Conservation (phyloP, 2,888 invertebrate species). For the Eristalinus sepulchralis region DNA sequence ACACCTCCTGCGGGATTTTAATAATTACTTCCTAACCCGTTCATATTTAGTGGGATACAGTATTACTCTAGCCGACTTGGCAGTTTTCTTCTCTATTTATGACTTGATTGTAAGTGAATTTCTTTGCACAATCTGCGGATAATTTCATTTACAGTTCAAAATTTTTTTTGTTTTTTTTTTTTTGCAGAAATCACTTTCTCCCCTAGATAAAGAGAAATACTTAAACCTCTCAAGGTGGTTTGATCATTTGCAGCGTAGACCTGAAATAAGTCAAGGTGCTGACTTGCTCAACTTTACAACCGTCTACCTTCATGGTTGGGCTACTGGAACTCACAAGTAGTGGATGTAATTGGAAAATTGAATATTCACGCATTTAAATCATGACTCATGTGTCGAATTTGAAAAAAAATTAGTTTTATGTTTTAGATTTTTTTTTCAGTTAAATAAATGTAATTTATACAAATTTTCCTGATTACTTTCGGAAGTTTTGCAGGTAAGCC, state of each 20-base stretch:
- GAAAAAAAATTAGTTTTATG: background rate
- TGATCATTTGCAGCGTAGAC: slow-evolving; percentile 88
- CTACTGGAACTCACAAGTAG: slow-evolving; percentile 79
- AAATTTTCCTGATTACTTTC: too few relatives aligned
- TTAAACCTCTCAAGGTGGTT: slow-evolving; percentile 89
- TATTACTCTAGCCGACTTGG: slow-evolving; percentile 86
- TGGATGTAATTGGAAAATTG: background rate
- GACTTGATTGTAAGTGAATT: slow-evolving; percentile 84
- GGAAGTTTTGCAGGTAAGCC: too few relatives aligned
- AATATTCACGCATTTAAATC: slow-evolving; percentile 28
- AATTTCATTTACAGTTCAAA: slow-evolving; percentile 11
- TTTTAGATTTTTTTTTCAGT: background rate
- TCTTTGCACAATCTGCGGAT: slow-evolving; percentile 33
- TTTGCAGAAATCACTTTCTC: slow-evolving; percentile 84
- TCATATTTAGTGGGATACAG: slow-evolving; percentile 84
- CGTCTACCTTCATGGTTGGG: slow-evolving; percentile 80
- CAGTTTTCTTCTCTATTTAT: slow-evolving; percentile 86
- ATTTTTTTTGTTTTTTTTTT: background rate
- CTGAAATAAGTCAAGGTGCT: slow-evolving; percentile 82
- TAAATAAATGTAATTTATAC: background rate
- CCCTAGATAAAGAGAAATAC: slow-evolving; percentile 86
- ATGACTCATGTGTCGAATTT: background rate
- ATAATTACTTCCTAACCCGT: slow-evolving; percentile 81
- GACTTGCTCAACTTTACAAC: slow-evolving; percentile 79
- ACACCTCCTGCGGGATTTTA: slow-evolving; percentile 81